Conservation (phyloP, 1,140 invertebrate species). For the Drosophila kanapiae region DNA sequence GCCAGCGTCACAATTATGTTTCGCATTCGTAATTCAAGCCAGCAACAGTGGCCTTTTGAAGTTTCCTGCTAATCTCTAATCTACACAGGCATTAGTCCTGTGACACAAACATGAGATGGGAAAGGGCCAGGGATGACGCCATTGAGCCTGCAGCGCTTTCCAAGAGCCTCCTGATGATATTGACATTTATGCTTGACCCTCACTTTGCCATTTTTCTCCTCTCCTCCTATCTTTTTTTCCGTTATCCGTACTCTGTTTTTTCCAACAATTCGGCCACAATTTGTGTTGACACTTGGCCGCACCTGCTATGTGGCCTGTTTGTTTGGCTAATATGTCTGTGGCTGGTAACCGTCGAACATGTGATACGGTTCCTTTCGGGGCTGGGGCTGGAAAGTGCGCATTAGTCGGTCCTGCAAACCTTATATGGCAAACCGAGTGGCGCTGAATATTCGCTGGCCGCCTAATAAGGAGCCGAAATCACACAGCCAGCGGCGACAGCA, state of each 20-base stretch:
- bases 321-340: constrained; percentile 43
- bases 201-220: constrained; percentile 32
- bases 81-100: constrained; percentile 74
- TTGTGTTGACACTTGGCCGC: constrained; percentile 77
- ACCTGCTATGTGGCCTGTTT: constrained; percentile 59
- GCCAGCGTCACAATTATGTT: constrained; percentile 57
- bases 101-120: constrained; percentile 63
- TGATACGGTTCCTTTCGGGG: background rate
- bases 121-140: constrained; percentile 36
- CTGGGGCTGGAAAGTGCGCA: constrained; percentile 52
- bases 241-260: constrained; percentile 16
- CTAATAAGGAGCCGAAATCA: constrained; percentile 44
- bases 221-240: background rate
- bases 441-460: constrained; percentile 43
- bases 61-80: constrained; percentile 74
- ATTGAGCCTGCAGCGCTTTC: constrained; percentile 56
- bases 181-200: constrained; percentile 78
- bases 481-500: constrained; percentile 33
- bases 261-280: constrained; percentile 52
- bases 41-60: constrained; percentile 49
- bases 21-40: constrained; percentile 60
- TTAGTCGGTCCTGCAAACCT: constrained; percentile 16
- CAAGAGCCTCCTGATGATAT: constrained; percentile 63
- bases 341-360: constrained; percentile 24
- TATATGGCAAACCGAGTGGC: constrained; percentile 28